Percentiles rank a stretch among this genome's conserved stretches.
Conservation (phyloP, 2,888 invertebrate species). For the Teleiodes luculella region DNA sequence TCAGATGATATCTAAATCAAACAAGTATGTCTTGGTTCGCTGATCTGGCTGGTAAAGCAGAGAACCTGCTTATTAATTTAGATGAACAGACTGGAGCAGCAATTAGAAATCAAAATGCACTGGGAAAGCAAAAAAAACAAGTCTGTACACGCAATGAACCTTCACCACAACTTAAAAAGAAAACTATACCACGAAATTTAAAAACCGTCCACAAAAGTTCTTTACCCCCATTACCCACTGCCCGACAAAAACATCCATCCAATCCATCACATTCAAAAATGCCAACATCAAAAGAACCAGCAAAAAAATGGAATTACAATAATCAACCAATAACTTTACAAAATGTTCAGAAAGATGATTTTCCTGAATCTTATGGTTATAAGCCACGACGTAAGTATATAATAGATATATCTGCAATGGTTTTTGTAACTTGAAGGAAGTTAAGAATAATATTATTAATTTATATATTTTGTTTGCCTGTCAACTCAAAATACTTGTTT, state of each 20-base stretch:
- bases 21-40: conserved; percentile 84
- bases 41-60: conserved; percentile 86
- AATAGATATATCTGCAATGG: not conserved
- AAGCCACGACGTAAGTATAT: conserved; percentile 53
- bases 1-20: conserved; percentile 9
- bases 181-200: conserved; percentile 27
- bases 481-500: too few relatives aligned
- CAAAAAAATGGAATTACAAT: not conserved
- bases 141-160: conserved; percentile 20
- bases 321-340: not conserved
- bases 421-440: not conserved
- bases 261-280: too few relatives aligned
- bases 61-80: conserved; percentile 84
- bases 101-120: conserved; percentile 59
- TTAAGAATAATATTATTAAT: too few relatives aligned
- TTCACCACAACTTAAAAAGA: conserved; percentile 36
- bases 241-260: too few relatives aligned
- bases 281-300: not conserved
- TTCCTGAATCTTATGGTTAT: conserved; percentile 36
- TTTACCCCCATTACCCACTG: too few relatives aligned
- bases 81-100: conserved; percentile 86
- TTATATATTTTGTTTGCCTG: too few relatives aligned
- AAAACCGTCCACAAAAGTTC: too few relatives aligned
- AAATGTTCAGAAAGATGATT: conserved; percentile 25
- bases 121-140: conserved; percentile 46